Conservation (phyloP, 2,797 vertebrate species). For the Tympanoctomys barrerae region DNA sequence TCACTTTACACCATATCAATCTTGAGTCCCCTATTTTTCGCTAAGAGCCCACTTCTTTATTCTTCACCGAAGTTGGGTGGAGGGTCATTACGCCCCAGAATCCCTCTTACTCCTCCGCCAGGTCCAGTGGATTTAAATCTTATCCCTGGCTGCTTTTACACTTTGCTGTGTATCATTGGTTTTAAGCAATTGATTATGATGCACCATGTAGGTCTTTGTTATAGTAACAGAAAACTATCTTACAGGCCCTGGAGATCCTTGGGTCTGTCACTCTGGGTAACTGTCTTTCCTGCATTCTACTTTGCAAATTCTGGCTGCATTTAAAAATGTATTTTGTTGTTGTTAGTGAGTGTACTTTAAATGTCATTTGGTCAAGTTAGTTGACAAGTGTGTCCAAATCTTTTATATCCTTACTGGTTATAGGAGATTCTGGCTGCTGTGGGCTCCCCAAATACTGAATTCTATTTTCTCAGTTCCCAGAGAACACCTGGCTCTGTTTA, state of each 20-base stretch:
- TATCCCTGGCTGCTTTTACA: background rate
- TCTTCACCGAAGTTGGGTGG: background rate
- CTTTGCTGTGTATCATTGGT: background rate
- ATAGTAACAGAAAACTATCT: background rate
- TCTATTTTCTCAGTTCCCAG: background rate
- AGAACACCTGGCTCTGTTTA: background rate
- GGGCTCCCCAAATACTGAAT: background rate
- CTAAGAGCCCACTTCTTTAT: background rate
- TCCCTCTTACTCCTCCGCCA: too few species aligned
- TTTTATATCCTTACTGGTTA: background rate
- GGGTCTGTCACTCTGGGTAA: background rate
- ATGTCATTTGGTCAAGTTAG: background rate
- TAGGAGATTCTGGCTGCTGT: background rate
- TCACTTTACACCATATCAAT: background rate
- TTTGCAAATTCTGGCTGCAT: background rate
- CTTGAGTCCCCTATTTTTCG: background rate
- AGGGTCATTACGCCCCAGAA: background rate
- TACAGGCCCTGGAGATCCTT: background rate
- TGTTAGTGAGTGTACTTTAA: background rate
- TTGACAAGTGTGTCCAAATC: background rate
- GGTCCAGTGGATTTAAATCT: background rate
- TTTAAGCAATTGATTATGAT: background rate
- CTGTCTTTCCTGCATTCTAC: background rate
- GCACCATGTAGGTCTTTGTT: background rate
- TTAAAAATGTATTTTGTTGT: background rate